Conservation (phyloP, 2,797 vertebrate genomes). For the Picus viridis region DNA sequence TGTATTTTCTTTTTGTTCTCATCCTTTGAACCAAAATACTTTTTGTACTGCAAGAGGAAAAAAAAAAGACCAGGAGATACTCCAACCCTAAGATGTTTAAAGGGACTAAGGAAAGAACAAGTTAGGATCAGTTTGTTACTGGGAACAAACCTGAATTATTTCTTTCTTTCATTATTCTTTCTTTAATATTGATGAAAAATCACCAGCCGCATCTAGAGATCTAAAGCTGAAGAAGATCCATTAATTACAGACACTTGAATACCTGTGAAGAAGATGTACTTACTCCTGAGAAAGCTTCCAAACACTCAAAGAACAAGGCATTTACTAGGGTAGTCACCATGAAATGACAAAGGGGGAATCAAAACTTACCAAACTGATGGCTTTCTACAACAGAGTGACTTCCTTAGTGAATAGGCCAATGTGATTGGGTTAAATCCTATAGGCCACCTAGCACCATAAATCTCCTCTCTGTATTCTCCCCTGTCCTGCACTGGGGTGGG, state of each 20-base stretch:
- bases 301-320: background rate
- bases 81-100: background rate
- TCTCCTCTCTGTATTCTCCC: fast-evolving
- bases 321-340: background rate
- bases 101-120: background rate
- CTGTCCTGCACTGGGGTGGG: background rate
- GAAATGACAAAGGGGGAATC: background rate
- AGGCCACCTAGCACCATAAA: background rate
- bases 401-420: background rate
- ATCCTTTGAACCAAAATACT: background rate
- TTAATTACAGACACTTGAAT: background rate
- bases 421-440: background rate
- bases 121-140: background rate
- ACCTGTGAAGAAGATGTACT: background rate
- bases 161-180: background rate
- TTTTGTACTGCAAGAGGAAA: background rate
- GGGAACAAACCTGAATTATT: background rate
- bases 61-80: background rate
- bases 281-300: background rate
- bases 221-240: background rate
- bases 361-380: background rate
- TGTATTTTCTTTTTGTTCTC: background rate
- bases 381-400: background rate
- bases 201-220: background rate
- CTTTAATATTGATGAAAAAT: background rate